Evolutionary conservation across 2,113 vertebrate genomes (phyloP).

Genomic region (Anhinga anhinga): DNA sequence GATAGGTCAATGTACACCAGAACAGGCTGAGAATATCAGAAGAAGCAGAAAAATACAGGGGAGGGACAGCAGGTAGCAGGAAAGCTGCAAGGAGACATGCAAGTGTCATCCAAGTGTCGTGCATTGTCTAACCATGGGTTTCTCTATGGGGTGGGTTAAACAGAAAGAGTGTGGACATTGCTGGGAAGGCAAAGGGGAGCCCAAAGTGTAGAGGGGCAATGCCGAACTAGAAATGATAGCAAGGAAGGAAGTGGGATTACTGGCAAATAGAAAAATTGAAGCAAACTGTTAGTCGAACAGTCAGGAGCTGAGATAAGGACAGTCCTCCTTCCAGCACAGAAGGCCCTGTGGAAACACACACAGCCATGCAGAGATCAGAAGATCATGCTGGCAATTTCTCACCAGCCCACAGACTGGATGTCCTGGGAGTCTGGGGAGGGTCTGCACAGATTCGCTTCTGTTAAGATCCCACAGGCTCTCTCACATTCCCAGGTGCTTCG

Average conservation of each 20-base stretch:
- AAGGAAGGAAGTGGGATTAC: not conserved
- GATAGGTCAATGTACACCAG: not conserved
- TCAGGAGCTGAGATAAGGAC: not conserved
- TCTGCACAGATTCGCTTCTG: not conserved
- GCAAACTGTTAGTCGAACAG: not conserved
- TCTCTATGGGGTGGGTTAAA: not conserved
- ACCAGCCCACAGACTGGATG: not conserved
- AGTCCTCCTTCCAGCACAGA: not conserved
- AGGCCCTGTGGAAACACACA: not conserved
- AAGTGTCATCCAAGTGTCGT: not conserved
- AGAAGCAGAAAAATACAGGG: not conserved
- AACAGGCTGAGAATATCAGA: not conserved
- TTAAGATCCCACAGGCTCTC: not conserved
- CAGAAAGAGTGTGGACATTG: not conserved
- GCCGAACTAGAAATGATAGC: not conserved
- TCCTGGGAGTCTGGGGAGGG: not conserved
- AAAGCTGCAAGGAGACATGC: not conserved
- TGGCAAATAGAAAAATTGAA: not conserved
- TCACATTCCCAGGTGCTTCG: not conserved
- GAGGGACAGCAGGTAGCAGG: not conserved
- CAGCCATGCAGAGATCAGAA: not conserved
- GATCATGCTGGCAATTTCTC: not conserved
- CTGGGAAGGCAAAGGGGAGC: not conserved
- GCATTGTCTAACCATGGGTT: not conserved
- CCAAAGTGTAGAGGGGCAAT: not conserved